Evolutionary conservation across 2,797 vertebrate species (phyloP).

Genomic region (Urosaurus nigricauda): DNA sequence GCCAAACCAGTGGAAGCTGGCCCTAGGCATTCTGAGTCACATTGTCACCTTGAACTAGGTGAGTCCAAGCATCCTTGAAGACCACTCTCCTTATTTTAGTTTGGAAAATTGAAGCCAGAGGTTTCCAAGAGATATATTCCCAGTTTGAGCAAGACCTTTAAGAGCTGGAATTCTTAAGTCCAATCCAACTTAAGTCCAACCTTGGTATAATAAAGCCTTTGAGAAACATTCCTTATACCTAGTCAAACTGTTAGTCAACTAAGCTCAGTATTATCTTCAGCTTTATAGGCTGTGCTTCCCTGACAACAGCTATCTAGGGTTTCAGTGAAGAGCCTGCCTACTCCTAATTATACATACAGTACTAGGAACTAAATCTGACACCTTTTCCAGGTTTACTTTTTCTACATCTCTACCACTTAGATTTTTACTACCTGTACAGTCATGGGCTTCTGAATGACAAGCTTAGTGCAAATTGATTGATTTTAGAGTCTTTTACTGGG

Average conservation of each 20-base stretch:
- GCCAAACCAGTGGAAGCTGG: too few species aligned
- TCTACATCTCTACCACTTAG: background rate
- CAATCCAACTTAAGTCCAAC: background rate
- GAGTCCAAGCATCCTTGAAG: background rate
- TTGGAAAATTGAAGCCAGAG: background rate
- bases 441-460: background rate
- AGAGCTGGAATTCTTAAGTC: background rate
- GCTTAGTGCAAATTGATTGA: background rate
- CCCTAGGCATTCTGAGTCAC: too few species aligned
- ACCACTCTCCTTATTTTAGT: background rate
- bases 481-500: background rate
- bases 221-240: background rate
- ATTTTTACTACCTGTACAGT: background rate
- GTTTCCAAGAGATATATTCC: background rate
- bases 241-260: background rate
- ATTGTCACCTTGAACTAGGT: background rate
- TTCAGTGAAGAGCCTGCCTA: background rate
- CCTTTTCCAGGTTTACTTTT: background rate
- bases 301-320: background rate
- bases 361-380: too few species aligned
- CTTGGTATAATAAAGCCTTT: background rate
- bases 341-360: too few species aligned
- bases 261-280: background rate
- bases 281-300: too few species aligned
- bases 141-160: background rate